phyloP scores from a whole-genome alignment of 2,888 invertebrate genomes.

The Hybos culiciformis region DNA sequence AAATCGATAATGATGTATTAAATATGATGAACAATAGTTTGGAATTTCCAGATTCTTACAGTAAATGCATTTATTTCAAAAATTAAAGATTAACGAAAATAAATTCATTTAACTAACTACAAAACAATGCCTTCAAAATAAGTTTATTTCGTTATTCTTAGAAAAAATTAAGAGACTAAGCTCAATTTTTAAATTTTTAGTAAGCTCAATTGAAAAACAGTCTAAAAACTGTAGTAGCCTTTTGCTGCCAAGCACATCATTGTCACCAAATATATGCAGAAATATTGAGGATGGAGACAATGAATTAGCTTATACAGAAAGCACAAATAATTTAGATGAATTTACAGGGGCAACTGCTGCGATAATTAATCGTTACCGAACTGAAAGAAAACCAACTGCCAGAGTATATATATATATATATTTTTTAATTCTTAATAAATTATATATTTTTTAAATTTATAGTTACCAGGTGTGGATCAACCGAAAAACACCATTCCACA shows the following conservation, averaged over 20 bases:
- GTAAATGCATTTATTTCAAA: constrained; percentile 16
- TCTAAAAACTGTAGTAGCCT: no score
- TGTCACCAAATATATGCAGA: no score
- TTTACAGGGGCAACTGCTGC: constrained; percentile 18
- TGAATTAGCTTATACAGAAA: no score
- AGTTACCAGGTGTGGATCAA: constrained; percentile 1
- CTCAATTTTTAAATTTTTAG: not conserved
- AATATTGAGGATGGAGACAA: no score
- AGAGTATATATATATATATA: constrained; percentile 23
- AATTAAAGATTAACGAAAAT: not conserved
- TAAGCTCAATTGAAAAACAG: not conserved
- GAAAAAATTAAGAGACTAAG: no score
- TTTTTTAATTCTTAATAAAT: not conserved
- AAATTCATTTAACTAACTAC: no score
- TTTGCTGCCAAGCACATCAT: no score
- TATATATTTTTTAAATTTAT: not conserved
- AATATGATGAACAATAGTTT: constrained; percentile 31
- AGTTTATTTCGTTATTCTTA: no score
- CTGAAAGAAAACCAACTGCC: constrained; percentile 36
- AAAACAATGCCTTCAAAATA: no score
- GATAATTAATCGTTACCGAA: constrained; percentile 31
- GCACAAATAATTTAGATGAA: no score
- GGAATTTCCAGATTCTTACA: constrained; percentile 37
- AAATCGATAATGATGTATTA: constrained; percentile 36
- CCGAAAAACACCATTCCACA: constrained; percentile 25